Conservation (phyloP, 2,797 vertebrate genomes). For the Yasuhikotakia modesta region DNA sequence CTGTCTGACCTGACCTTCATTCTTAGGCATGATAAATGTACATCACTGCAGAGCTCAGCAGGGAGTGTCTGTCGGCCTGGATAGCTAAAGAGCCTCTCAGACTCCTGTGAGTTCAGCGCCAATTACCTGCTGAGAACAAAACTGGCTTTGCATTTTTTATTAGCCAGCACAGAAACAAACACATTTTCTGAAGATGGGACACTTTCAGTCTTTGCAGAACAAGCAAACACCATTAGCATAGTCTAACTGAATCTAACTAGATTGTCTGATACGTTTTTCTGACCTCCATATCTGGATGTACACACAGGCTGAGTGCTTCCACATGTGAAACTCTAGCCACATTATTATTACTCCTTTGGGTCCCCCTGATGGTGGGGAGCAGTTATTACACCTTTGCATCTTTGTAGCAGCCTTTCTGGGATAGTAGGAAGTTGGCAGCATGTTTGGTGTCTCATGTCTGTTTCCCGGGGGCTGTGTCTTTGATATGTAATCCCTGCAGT, state of each 20-base stretch:
- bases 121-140: slow-evolving; percentile 19
- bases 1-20: slow-evolving; percentile 41
- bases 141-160: background rate
- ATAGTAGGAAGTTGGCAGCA: slow-evolving; percentile 45
- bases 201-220: slow-evolving; percentile 35
- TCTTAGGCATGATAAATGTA: slow-evolving; percentile 20
- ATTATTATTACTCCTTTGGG: slow-evolving; percentile 29
- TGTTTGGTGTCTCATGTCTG: slow-evolving; percentile 24
- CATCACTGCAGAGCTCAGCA: slow-evolving; percentile 31
- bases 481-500: slow-evolving; percentile 52
- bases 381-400: slow-evolving; percentile 38
- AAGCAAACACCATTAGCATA: slow-evolving; percentile 41
- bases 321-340: slow-evolving; percentile 62
- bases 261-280: slow-evolving; percentile 53
- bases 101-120: background rate
- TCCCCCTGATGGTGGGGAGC: slow-evolving; percentile 64
- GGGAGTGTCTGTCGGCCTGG: background rate
- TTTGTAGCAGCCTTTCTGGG: background rate
- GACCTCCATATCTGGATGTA: slow-evolving; percentile 30
- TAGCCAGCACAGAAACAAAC: background rate
- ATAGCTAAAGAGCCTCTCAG: slow-evolving; percentile 17
- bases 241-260: slow-evolving; percentile 28
- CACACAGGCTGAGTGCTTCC: slow-evolving; percentile 66
- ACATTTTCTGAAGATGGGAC: background rate
- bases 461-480: slow-evolving; percentile 39